Base-by-base conservation (phyloP, 1,140 invertebrate species). In the Cotesia vestalis region DNA sequence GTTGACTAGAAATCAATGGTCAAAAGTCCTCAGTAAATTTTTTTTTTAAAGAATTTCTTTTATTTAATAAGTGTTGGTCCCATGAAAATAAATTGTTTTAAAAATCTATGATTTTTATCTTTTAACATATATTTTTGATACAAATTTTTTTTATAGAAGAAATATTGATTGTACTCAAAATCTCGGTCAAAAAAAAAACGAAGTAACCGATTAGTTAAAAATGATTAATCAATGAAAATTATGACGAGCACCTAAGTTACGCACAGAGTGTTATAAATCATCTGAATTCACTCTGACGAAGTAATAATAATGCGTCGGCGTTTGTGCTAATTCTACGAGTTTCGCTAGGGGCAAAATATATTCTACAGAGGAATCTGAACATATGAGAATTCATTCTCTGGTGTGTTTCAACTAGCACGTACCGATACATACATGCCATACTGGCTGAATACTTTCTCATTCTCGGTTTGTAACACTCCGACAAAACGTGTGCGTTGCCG, bases 201-300 rank as follows among this genome's bases (percentile, higher is more conserved):
- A 75, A 81, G 79, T 80, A 78, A 62, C 34, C 52, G 63, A 70
- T 82, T 81, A 78, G 78, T 82, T 81, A 82, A 75, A 76, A 76
- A 78, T 77, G 78, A 82, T 80, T 77, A 76, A 76, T 81, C 75
- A 79, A 81, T 80, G 78, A 79, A 71, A 63, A 72, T 59, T 68
- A 77, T 70, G 40, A 46, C 2, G 11, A 46, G 78, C 76, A 77
- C 77, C 77, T 77, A 77, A 75, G 75, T 79, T 77, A 78, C 76
- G 74, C 73, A 53, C 2, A 69, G 71, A 79, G 46, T 57, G 78
- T 77, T 80, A 82, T 81, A 78, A 81, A 82, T 82, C 78, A 78
- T 76, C 78, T 63, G 73, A 78, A 36, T 67, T 66, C 71, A 61
- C 53, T 74, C 69, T 62, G 74, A 17, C 35, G 12, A 57, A 6